Evolutionary conservation across 2,113 vertebrate genomes (phyloP), one percentile per base, ranked within the genome.

Genomic region (Raja brachyura): DNA sequence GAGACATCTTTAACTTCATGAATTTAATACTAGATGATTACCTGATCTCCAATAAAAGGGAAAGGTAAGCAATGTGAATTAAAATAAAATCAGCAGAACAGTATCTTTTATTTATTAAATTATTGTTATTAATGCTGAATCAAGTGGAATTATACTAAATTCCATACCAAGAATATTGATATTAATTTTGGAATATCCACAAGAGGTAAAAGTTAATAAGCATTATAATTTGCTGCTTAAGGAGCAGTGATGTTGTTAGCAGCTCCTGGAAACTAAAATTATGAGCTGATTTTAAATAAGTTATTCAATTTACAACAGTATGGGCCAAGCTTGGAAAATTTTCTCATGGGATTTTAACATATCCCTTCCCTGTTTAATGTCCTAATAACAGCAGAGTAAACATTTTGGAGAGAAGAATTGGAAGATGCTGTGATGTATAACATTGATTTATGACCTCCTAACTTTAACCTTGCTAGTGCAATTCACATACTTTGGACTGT

Each of bases 201-300:
- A 63, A 13, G 56, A 90, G n/a, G 20, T 22, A 39, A 68, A 61
- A 68, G 61, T 22, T 39, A 20, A 68, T 88, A 39, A 68, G 31
- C 61, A 90, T 90, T 25, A 39, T 90, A 20, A 39, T 90, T 90
- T 59, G 81, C 22, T 25, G 59, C 81, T 85, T 85, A 59, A 59
- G 66, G 18, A 68, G 63, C n/a, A 70, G n/a, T 31, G 39, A 68
- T 39, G 66, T 33, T 20, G 61, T 90, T 31, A 33, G 61, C 61
- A 33, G n/a, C n/a, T 70, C 14, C 7, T 39, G 8, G 31, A 90
- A 83, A 83, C 81, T 33, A 79, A 79, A 88, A 31, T 88, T 88
- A 63, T 88, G 54, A 88, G 83, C 68, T 9, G 66, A 31, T 68
- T 39, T 63, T 68, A 39, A 90, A 90, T 68, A 31, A 90, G 39